Conservation (phyloP, 2,888 invertebrate species). For the Catocala nupta region DNA sequence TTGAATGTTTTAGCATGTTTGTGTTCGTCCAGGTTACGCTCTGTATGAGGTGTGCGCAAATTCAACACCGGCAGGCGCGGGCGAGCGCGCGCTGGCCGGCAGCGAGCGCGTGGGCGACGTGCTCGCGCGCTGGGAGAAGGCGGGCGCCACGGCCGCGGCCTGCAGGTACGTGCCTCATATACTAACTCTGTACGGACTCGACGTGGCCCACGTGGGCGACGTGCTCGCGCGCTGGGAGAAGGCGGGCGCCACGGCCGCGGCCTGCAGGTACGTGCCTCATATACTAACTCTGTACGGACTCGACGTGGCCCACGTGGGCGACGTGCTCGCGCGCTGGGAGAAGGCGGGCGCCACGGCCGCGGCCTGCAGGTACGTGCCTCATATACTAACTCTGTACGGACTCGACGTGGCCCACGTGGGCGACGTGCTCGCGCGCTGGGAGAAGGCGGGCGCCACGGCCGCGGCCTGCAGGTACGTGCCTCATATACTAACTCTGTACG, state of each 20-base stretch:
- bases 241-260: constrained; percentile 91
- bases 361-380: constrained; percentile 78
- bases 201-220: constrained; percentile 92
- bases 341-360: constrained; percentile 92
- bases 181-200: background rate
- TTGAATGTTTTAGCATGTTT: background rate
- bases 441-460: constrained; percentile 92
- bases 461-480: constrained; percentile 84
- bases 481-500: background rate
- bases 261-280: constrained; percentile 76
- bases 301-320: constrained; percentile 90
- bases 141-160: constrained; percentile 90
- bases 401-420: constrained; percentile 89
- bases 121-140: constrained; percentile 98
- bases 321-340: constrained; percentile 98
- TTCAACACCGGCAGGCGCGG: constrained; percentile 84
- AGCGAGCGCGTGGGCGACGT: constrained; percentile 97
- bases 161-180: constrained; percentile 71
- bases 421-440: constrained; percentile 98
- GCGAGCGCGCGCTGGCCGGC: constrained; percentile 93
- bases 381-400: background rate
- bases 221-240: constrained; percentile 98
- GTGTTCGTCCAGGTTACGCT: constrained; percentile 90
- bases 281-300: background rate
- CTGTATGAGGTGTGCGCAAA: constrained; percentile 96